These are phyloP conservation scores for Alethe diademata DNA, from an alignment of 2,113 vertebrate genomes.

Conservation along the genomic window DNA sequence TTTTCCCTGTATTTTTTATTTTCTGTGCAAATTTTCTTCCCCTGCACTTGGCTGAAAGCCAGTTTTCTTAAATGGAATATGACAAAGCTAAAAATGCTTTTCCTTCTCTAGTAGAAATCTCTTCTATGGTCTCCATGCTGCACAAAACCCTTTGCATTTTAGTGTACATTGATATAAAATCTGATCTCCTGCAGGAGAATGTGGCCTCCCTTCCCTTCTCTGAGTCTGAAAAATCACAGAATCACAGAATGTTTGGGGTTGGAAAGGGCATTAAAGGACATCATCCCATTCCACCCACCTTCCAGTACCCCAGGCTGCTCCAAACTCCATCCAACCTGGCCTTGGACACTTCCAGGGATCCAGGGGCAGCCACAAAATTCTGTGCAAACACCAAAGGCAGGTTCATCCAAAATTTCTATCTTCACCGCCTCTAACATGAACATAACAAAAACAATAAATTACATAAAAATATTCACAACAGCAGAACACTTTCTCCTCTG, in stretches of 20 bases:
- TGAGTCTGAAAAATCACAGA: background rate
- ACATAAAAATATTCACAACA: background rate
- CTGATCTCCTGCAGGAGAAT: background rate
- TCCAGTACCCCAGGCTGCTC: fast-evolving
- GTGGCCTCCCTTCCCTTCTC: background rate
- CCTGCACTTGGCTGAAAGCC: background rate
- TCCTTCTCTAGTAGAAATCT: background rate
- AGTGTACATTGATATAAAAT: background rate
- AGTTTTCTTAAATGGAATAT: background rate
- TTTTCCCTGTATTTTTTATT: background rate
- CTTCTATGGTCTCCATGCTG: background rate
- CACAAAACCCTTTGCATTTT: background rate
- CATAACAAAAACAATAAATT: background rate
- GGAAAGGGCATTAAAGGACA: background rate
- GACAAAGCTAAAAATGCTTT: background rate
- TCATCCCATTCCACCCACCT: fast-evolving
- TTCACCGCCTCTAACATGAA: background rate
- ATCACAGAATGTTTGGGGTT: background rate
- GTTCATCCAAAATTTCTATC: background rate
- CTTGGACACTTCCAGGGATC: background rate
- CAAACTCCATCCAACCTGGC: fast-evolving
- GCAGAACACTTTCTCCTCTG: background rate
- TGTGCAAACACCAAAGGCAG: background rate
- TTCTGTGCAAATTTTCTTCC: background rate
- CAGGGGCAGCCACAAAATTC: background rate